Conservation (phyloP, 2,113 vertebrate species). For the Narcine bancroftii region DNA sequence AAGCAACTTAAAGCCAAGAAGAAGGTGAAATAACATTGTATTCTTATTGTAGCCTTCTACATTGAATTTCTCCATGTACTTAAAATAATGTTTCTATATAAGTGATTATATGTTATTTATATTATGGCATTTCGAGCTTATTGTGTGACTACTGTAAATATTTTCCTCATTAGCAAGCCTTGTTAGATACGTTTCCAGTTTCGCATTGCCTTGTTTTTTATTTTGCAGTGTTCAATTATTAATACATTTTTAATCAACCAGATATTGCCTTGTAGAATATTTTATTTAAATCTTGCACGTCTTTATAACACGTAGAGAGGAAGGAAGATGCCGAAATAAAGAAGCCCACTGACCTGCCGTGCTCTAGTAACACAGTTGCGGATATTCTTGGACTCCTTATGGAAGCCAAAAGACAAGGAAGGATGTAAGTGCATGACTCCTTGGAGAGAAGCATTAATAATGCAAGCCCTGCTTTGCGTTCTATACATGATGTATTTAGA, state of each 20-base stretch:
- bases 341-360: not conserved
- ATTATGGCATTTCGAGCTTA: not conserved
- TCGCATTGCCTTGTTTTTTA: not conserved
- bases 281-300: not conserved
- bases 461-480: slow-evolving; percentile 26
- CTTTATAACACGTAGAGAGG: not conserved
- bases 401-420: slow-evolving; percentile 5
- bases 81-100: not conserved
- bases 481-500: not conserved
- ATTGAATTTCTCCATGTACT: not conserved
- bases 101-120: not conserved
- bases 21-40: not conserved
- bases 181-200: not conserved
- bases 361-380: not conserved
- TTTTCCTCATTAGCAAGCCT: not conserved
- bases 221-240: not conserved
- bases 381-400: not conserved
- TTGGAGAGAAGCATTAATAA: slow-evolving; percentile 26
- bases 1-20: not conserved
- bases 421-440: slow-evolving; percentile 21
- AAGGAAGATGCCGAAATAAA: not conserved
- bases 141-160: not conserved
- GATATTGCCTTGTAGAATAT: not conserved
- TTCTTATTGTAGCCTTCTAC: not conserved
- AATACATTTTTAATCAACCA: slow-evolving; percentile 14